phyloP scores from a whole-genome alignment of 1,140 invertebrate species.

The honey bee (Apis mellifera) region DNA sequence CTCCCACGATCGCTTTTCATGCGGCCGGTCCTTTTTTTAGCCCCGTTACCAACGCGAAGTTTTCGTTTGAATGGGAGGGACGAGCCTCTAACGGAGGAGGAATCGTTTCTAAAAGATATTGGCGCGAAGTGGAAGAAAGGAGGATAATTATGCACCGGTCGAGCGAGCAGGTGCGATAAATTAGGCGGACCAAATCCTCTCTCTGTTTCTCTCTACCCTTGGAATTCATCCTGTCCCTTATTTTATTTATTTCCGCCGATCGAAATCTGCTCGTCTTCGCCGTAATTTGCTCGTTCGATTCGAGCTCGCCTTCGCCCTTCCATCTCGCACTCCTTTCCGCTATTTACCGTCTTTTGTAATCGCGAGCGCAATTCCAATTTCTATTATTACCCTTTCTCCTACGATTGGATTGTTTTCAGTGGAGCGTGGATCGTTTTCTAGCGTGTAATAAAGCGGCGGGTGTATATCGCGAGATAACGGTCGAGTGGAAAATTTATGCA shows the following conservation, averaged over 20 bases:
- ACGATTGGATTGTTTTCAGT: too few species aligned
- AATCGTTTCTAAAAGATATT: slow-evolving; percentile 9
- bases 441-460: too few species aligned
- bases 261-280: not conserved
- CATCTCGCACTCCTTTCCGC: not conserved
- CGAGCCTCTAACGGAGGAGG: not conserved
- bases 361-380: not conserved
- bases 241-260: slow-evolving; percentile 54
- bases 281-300: slow-evolving; percentile 65
- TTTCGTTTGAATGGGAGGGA: not conserved
- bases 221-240: slow-evolving; percentile 50
- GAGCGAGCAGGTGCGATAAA: slow-evolving; percentile 54
- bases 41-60: slow-evolving; percentile 1
- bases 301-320: slow-evolving; percentile 32
- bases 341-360: not conserved
- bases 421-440: too few species aligned
- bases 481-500: not conserved
- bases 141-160: slow-evolving; percentile 54
- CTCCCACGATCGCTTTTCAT: not conserved
- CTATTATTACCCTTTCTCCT: not conserved
- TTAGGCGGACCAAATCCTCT: slow-evolving; percentile 30
- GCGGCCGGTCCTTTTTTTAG: not conserved
- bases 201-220: not conserved
- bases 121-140: not conserved
- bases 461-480: too few species aligned